phyloP scores from a whole-genome alignment of 2,113 vertebrate genomes.

The Entomyzon cyanotis region DNA sequence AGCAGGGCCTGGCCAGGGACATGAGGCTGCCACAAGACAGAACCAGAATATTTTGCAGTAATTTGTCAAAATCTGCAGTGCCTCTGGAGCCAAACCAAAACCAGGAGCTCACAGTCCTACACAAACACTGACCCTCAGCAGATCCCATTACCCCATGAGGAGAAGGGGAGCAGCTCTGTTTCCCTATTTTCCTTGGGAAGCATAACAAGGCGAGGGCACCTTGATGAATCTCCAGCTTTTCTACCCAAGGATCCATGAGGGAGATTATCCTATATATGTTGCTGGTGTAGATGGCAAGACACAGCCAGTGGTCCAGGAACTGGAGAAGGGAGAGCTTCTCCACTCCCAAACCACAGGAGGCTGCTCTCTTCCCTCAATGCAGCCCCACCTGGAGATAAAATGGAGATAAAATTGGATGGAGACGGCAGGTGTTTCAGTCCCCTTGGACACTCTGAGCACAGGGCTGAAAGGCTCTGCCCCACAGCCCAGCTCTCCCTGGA shows the following conservation, averaged over 20 bases:
- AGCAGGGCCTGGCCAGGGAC: not conserved
- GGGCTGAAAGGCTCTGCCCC: not conserved
- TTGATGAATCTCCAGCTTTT: not conserved
- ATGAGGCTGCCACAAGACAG: not conserved
- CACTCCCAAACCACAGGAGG: not conserved
- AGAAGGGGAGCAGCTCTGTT: not conserved
- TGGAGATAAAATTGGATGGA: not conserved
- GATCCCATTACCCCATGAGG: not conserved
- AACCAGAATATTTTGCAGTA: not conserved
- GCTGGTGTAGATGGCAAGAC: not conserved
- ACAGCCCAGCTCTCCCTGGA: not conserved
- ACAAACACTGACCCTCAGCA: not conserved
- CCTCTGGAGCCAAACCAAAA: not conserved
- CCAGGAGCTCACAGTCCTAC: not conserved
- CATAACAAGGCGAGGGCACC: not conserved
- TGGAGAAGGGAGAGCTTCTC: not conserved
- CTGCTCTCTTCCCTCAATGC: not conserved
- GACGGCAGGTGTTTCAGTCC: not conserved
- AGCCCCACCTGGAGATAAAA: not conserved
- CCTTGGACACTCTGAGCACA: not conserved
- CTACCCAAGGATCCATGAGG: not conserved
- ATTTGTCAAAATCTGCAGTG: not conserved
- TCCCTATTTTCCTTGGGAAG: not conserved
- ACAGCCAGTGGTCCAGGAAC: not conserved
- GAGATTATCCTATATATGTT: not conserved